A percentile compares a stretch with the other conserved stretches of the same genome.
Conservation (phyloP, 2,113 vertebrate genomes). For the Eidolon helvum region DNA sequence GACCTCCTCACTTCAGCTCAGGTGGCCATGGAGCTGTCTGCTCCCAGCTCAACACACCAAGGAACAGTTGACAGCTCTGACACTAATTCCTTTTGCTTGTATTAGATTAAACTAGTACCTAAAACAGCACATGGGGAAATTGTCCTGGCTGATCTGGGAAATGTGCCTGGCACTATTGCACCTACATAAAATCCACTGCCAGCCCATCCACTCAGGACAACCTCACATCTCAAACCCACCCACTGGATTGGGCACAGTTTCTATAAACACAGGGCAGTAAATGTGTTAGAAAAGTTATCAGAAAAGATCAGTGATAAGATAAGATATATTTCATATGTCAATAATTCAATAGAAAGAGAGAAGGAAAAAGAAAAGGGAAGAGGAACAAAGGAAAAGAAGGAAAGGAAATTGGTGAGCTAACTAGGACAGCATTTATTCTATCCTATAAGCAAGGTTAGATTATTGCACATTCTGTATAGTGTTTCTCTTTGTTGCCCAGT, state of each 20-base stretch:
- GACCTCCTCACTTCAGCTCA: background rate
- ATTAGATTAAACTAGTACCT: background rate
- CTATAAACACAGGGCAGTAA: background rate
- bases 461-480: rapidly evolving
- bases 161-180: background rate
- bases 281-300: background rate
- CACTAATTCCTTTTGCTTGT: background rate
- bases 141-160: background rate
- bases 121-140: background rate
- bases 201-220: background rate
- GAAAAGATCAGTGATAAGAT: background rate
- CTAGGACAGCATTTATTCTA: rapidly evolving
- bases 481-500: background rate
- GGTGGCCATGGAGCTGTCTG: rapidly evolving
- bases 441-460: background rate
- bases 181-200: background rate
- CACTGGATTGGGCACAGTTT: background rate
- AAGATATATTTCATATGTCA: background rate
- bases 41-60: background rate
- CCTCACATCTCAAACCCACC: too few species aligned
- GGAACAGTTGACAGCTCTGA: background rate
- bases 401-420: background rate
- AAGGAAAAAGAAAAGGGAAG: background rate
- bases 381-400: background rate
- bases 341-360: background rate